phyloP scores from a whole-genome alignment of 92 coral and sea anemone species.

The Scolanthus callimorphus region DNA sequence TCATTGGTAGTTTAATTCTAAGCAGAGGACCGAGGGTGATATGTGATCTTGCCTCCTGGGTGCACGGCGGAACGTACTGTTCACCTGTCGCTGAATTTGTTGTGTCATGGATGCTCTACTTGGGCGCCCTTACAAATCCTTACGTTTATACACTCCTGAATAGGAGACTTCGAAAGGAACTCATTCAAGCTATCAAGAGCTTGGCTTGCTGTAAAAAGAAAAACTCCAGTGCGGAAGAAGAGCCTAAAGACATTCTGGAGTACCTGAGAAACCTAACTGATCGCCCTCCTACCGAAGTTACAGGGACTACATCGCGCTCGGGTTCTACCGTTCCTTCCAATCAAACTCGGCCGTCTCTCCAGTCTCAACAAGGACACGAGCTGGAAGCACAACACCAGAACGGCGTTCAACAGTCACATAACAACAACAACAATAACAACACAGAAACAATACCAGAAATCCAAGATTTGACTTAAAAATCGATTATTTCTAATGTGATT shows the following conservation, averaged over 20 bases:
- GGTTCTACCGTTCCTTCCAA: neutral
- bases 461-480: too few relatives aligned
- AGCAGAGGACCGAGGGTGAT: conserved; percentile 56
- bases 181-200: conserved; percentile 23
- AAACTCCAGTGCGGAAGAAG: conserved; percentile 56
- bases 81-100: conserved; percentile 37
- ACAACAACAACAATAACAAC: too few relatives aligned
- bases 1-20: conserved; percentile 61
- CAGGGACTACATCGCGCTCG: neutral
- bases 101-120: conserved; percentile 41
- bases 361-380: neutral
- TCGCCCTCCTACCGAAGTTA: conserved; percentile 10
- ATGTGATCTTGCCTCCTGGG: conserved; percentile 42
- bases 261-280: conserved; percentile 67
- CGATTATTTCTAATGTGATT: too few relatives aligned
- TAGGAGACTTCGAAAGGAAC: conserved; percentile 69
- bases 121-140: conserved; percentile 43
- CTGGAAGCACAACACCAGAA: too few relatives aligned
- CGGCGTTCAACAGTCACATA: too few relatives aligned
- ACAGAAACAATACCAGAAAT: too few relatives aligned
- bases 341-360: neutral
- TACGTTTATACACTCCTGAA: conserved; percentile 62
- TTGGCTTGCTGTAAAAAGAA: neutral
- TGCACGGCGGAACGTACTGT: conserved; percentile 42
- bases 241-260: conserved; percentile 80